Conservation (phyloP, 2,797 vertebrate species). For the Myoxocephalus aenaeus region DNA sequence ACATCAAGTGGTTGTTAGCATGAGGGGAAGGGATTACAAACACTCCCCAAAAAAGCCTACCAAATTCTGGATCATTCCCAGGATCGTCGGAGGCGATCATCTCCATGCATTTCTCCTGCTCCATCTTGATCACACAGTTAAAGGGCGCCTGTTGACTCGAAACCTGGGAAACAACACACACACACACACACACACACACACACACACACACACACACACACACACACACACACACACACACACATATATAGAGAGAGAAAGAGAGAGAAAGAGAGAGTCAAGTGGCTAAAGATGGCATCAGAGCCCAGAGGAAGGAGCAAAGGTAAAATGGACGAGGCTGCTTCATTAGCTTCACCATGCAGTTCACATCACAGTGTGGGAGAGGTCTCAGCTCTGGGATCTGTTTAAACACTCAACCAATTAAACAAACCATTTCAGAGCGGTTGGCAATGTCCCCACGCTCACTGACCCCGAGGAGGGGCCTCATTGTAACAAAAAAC, state of each 20-base stretch:
- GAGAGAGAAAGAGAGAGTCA: constrained; percentile 12
- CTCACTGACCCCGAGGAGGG: constrained; percentile 30
- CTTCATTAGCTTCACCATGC: constrained; percentile 44
- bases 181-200: constrained; percentile 9
- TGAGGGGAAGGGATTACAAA: background rate
- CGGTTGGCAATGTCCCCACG: constrained; percentile 14
- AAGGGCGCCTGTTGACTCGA: constrained; percentile 56
- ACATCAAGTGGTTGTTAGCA: background rate
- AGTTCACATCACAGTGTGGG: constrained; percentile 40
- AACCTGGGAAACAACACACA: constrained; percentile 48
- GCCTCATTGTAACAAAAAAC: constrained; percentile 17
- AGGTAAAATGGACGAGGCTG: constrained; percentile 33
- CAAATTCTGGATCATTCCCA: constrained; percentile 50
- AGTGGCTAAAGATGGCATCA: constrained; percentile 21
- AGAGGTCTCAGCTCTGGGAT: constrained; percentile 42
- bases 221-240: constrained; percentile 6
- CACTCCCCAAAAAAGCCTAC: constrained; percentile 39
- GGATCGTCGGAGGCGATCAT: constrained; percentile 64
- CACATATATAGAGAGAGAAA: background rate
- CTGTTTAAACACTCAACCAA: constrained; percentile 44
- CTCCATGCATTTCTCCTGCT: constrained; percentile 77
- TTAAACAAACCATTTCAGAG: constrained; percentile 45
- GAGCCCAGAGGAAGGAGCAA: constrained; percentile 22
- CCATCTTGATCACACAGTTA: constrained; percentile 79
- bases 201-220: constrained; percentile 1